Evolutionary conservation across 2,888 invertebrate genomes (phyloP), one percentile per base, ranked within the genome.

Genomic region (Cartodere bifasciata): DNA sequence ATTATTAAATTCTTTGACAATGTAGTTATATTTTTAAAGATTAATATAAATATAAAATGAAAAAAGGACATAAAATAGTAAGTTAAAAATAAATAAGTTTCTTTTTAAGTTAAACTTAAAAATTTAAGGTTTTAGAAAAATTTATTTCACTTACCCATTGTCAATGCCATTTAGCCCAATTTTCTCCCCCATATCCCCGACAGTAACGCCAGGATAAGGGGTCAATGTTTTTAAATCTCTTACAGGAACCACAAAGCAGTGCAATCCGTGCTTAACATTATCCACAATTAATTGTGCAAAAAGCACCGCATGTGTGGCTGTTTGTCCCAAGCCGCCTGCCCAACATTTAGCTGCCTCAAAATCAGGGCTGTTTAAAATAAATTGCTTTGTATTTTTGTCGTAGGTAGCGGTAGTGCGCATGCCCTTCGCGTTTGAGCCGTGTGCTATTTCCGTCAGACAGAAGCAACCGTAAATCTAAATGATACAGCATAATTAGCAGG

Each of bases 171-270:
- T 88, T 5, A 90, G 67, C 0, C 86, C 92, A 23, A 86, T 67
- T 62, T 95, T 95, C 55, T 84, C 83, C 1, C 95, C 95, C 63
- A 95, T 72, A 55, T 95, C 94, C 0, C 92, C 92, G 0, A 92
- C 81, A 1, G 69, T 72, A 1, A 95, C 72, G 1, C 91, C 90
- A 0, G 85, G 75, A 49, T 64, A 73, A 0, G 86, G 71, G 30
- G 70, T 50, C 48, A 84, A 55, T 0, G 84, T 85, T 34, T 68
- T 62, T 1, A 76, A 71, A 57, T 86, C 77, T 3, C 91, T 64
- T 36, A 95, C 69, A 1, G 84, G 88, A 9, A 87, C 84, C n/a
- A 92, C 63, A 53, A 95, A 95, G 0, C 79, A 68, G 56, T 91
- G 88, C 4, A 95, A 64, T 0, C 94, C 94, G 45, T 86, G 84